phyloP scores from a whole-genome alignment of 35 echinoderm and acorn worm genomes.

The Chiridota heheva region DNA sequence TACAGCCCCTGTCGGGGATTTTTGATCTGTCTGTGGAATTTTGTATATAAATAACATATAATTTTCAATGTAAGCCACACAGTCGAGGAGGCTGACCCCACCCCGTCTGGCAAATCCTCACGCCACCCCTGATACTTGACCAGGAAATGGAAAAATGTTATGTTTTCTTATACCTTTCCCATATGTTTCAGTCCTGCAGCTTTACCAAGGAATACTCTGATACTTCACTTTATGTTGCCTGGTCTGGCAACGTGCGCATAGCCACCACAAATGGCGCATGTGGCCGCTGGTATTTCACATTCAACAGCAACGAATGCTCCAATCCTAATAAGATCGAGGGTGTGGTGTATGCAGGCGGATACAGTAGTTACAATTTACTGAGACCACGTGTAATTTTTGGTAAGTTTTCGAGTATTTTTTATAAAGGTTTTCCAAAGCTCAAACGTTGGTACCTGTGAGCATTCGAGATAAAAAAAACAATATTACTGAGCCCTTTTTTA shows the following conservation, averaged over 20 bases:
- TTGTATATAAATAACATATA: too few relatives aligned
- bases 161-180: background rate
- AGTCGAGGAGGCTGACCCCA: background rate
- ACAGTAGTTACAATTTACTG: slow-evolving; percentile 57
- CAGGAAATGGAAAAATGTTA: too few relatives aligned
- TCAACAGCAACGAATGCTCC: slow-evolving; percentile 71
- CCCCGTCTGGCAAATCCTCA: background rate
- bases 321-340: slow-evolving; percentile 72
- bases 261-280: slow-evolving; percentile 43
- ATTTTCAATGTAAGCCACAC: background rate
- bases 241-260: slow-evolving; percentile 59
- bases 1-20: too few relatives aligned
- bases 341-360: slow-evolving; percentile 54
- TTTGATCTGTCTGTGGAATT: too few relatives aligned
- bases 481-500: too few relatives aligned
- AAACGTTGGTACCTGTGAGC: too few relatives aligned
- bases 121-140: background rate
- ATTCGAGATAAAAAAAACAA: too few relatives aligned
- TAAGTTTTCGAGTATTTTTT: too few relatives aligned
- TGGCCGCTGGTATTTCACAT: slow-evolving; percentile 81
- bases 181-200: slow-evolving; percentile 61
- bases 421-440: too few relatives aligned
- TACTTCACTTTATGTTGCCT: slow-evolving; percentile 59
- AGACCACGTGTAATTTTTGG: slow-evolving; percentile 72
- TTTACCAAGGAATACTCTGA: slow-evolving; percentile 79